A percentile compares a stretch with the other conserved stretches of the same genome.
Conservation (phyloP, 2,113 vertebrate genomes). For the Poecile atricapillus region DNA sequence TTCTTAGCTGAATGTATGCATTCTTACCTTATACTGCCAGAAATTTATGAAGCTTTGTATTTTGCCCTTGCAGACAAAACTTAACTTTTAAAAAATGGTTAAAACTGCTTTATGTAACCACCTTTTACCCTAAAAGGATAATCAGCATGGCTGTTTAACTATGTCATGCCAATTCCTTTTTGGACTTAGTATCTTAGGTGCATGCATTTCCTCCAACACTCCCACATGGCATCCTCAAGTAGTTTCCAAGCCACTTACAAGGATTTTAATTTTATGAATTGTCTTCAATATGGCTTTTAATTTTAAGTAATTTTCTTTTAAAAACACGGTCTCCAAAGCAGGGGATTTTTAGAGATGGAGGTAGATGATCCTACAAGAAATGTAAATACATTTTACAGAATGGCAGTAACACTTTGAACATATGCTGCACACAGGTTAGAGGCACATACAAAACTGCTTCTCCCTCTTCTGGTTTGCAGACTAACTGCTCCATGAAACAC, state of each 20-base stretch:
- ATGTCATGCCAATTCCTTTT: not conserved
- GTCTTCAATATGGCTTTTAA: not conserved
- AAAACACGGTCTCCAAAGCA: not conserved
- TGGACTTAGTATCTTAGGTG: not conserved
- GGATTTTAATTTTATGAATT: not conserved
- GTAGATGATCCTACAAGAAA: not conserved
- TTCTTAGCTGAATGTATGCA: not conserved
- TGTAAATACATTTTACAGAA: not conserved
- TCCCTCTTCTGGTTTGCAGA: not conserved
- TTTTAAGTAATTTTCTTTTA: not conserved
- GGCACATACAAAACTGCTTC: not conserved
- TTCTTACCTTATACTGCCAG: not conserved
- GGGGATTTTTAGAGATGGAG: not conserved
- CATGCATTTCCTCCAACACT: not conserved
- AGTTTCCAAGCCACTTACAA: not conserved
- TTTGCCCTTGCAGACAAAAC: not conserved
- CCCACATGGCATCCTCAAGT: not conserved
- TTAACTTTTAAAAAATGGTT: not conserved
- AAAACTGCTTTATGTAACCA: not conserved
- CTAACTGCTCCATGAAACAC: constrained; percentile 15
- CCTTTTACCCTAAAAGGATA: not conserved
- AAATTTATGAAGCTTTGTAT: not conserved
- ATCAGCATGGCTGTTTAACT: not conserved
- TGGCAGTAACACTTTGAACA: not conserved
- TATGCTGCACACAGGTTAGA: not conserved